Percentiles rank a stretch among this genome's conserved stretches.
These are phyloP conservation scores for Drosophila picticornis DNA, from an alignment of 2,888 invertebrate genomes.

Conservation along the genomic window DNA sequence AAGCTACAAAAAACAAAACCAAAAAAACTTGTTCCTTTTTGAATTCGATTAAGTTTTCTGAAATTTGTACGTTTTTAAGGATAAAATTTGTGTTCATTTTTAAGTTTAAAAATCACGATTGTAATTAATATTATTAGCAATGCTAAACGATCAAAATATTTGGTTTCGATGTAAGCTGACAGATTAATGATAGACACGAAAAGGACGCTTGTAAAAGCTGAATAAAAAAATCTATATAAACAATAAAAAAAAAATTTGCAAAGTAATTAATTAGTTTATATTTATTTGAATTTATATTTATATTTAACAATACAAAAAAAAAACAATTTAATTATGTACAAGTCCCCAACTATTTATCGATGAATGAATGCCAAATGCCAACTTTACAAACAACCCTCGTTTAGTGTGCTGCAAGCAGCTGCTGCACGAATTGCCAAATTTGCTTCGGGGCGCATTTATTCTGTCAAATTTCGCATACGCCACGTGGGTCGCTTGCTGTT, in stretches of 20 bases:
- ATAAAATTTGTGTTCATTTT: background rate
- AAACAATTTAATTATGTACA: background rate
- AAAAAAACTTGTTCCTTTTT: background rate
- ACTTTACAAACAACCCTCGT: slow-evolving; percentile 26
- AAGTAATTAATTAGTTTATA: background rate
- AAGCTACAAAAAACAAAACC: background rate
- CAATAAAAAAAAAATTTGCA: background rate
- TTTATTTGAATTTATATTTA: too few relatives aligned
- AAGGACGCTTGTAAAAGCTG: background rate
- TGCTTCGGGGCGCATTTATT: slow-evolving; percentile 67
- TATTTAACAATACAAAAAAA: background rate
- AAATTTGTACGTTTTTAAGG: rapidly evolving
- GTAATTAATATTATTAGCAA: background rate
- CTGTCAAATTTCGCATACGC: slow-evolving; percentile 76
- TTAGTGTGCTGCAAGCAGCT: slow-evolving; percentile 20
- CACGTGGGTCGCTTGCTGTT: slow-evolving; percentile 50
- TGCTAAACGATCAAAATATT: background rate
- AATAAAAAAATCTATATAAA: background rate
- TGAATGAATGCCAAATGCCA: background rate
- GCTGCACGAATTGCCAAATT: slow-evolving; percentile 40
- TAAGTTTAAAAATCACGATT: background rate
- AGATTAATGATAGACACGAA: background rate
- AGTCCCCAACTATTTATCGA: background rate
- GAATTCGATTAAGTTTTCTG: background rate
- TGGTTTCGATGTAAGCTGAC: background rate